phyloP scores from a whole-genome alignment of 2,797 vertebrate genomes.

The Danio aesculapii region DNA sequence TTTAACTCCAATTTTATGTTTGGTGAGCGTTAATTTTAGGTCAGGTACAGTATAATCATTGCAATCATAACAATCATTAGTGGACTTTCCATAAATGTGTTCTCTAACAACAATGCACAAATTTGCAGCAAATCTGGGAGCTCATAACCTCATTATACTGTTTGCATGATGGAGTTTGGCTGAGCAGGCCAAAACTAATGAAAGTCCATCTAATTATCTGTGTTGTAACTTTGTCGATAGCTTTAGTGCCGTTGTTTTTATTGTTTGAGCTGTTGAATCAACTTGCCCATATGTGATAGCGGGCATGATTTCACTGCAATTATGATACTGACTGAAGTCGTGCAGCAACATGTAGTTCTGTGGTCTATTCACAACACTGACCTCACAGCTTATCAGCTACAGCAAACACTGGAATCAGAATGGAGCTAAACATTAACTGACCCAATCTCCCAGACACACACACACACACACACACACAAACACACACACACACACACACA shows the following conservation, averaged over 20 bases:
- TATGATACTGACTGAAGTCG: slow-evolving; percentile 53
- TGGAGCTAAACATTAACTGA: slow-evolving; percentile 53
- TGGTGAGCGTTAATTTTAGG: no score
- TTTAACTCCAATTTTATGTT: no score
- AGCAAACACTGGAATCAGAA: slow-evolving; percentile 55
- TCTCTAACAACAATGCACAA: neutral
- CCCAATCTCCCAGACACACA: neutral
- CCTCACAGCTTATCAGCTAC: slow-evolving; percentile 48
- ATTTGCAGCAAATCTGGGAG: slow-evolving; percentile 21
- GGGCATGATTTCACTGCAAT: slow-evolving; percentile 55
- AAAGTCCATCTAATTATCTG: slow-evolving; percentile 48
- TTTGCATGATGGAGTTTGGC: neutral
- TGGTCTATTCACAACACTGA: slow-evolving; percentile 10
- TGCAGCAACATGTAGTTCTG: slow-evolving; percentile 6
- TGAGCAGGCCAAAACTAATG: slow-evolving; percentile 10
- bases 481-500: neutral
- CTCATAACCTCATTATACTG: slow-evolving; percentile 18
- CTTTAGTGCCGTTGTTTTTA: slow-evolving; percentile 43
- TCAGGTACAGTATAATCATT: no score
- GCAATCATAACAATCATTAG: no score
- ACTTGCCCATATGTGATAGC: slow-evolving; percentile 40
- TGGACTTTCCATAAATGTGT: no score
- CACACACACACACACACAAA: slow-evolving; percentile 2
- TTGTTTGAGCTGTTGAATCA: slow-evolving; percentile 31
- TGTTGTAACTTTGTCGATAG: slow-evolving; percentile 31